phyloP scores from a whole-genome alignment of 2,113 vertebrate genomes.

The Otocyon megalotis region DNA sequence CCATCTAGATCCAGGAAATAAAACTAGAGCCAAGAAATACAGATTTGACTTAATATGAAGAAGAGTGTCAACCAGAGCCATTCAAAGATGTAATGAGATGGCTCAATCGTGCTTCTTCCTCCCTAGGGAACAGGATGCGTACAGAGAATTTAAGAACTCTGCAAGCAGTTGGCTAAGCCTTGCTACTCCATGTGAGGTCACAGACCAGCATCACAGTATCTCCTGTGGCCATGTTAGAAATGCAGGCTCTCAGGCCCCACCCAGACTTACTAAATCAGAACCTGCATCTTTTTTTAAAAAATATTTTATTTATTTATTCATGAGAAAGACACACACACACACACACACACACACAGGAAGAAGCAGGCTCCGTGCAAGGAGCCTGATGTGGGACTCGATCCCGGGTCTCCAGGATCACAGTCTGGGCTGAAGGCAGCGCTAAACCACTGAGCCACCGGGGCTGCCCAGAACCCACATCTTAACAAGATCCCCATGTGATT shows the following conservation, averaged over 20 bases:
- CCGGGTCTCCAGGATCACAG: too few species aligned
- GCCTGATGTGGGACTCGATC: too few species aligned
- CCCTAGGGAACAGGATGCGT: fast-evolving
- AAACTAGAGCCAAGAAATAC: neutral
- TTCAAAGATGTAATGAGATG: neutral
- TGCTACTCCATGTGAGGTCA: neutral
- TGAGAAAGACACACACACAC: too few species aligned
- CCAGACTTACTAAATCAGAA: neutral
- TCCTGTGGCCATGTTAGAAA: neutral
- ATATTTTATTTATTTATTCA: too few species aligned
- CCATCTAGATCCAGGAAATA: neutral
- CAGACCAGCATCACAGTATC: neutral
- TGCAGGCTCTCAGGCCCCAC: neutral
- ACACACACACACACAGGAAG: too few species aligned
- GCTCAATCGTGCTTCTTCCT: neutral
- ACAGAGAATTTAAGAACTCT: neutral
- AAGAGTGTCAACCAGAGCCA: neutral
- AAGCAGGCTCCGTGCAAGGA: too few species aligned
- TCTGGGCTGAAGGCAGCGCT: too few species aligned
- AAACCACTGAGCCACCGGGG: too few species aligned
- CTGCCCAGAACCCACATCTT: neutral
- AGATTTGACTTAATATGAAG: neutral
- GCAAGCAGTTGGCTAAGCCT: neutral
- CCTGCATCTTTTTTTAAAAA: neutral
- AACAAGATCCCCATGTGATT: neutral